These are phyloP conservation scores for Calameuta pallipes DNA, from an alignment of 2,888 invertebrate genomes.

Conservation along the genomic window DNA sequence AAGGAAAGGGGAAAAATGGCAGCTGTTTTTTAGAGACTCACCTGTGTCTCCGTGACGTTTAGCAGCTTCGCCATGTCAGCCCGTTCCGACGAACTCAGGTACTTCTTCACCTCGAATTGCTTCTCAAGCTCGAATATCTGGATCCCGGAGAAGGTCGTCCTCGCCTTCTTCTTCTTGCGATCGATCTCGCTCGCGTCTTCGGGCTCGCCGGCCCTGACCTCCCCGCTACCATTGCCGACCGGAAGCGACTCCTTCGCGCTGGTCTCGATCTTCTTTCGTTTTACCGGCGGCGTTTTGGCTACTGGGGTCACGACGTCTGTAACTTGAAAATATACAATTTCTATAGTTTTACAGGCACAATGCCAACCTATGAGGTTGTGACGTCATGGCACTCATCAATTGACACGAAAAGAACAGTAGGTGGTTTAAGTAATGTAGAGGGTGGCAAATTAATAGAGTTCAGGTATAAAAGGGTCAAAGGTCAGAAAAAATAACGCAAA, in stretches of 20 bases:
- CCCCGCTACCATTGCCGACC: constrained; percentile 42
- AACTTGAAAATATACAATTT: not conserved
- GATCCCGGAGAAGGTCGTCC: constrained; percentile 94
- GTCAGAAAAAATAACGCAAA: no score
- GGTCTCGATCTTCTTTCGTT: constrained; percentile 53
- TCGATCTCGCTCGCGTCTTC: constrained; percentile 68
- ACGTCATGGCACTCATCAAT: no score
- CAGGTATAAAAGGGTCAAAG: no score
- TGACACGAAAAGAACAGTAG: no score
- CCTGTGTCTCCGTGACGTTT: constrained; percentile 97
- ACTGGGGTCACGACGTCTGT: constrained; percentile 35
- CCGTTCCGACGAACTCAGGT: constrained; percentile 92
- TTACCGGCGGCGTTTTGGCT: constrained; percentile 45
- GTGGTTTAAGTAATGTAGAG: no score
- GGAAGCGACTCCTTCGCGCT: constrained; percentile 47
- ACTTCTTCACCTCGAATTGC: constrained; percentile 96
- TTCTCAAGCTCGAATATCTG: constrained; percentile 98
- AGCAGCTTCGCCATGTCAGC: constrained; percentile 94
- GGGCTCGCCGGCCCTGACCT: constrained; percentile 60
- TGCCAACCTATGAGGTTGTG: not conserved
- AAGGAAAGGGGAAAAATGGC: no score
- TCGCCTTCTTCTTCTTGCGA: constrained; percentile 84
- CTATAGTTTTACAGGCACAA: not conserved
- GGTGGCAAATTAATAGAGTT: no score
- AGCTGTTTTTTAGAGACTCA: constrained; percentile 64